phyloP scores from a whole-genome alignment of 2,888 invertebrate genomes.

The Pasiphila rectangulata region DNA sequence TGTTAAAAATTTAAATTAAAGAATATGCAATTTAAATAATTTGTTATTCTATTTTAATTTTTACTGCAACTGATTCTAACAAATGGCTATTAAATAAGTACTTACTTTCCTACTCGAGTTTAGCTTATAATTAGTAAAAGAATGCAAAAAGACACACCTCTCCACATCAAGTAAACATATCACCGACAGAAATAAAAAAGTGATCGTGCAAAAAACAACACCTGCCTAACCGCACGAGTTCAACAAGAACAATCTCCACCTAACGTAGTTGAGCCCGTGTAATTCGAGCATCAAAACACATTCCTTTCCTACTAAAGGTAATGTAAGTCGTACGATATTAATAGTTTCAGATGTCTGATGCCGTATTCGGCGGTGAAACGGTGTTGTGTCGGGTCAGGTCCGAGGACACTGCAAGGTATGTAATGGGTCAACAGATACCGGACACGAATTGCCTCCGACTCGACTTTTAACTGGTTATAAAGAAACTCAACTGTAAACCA shows the following conservation, averaged over 20 bases:
- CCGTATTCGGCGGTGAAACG: constrained; percentile 12
- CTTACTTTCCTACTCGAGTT: no score
- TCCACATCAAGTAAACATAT: no score
- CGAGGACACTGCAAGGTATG: not conserved
- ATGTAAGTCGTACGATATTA: constrained; percentile 7
- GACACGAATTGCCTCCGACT: not conserved
- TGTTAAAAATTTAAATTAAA: no score
- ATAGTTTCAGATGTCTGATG: constrained; percentile 10
- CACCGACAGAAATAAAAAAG: not conserved
- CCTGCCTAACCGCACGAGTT: constrained; percentile 1
- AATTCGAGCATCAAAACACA: constrained; percentile 7
- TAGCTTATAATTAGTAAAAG: no score
- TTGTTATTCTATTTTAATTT: no score
- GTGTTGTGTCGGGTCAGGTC: constrained; percentile 18
- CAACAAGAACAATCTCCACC: not conserved
- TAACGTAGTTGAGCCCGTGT: constrained; percentile 5
- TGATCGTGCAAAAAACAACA: not conserved
- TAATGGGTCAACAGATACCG: not conserved
- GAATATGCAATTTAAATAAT: no score
- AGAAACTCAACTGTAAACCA: not conserved
- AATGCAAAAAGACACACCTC: no score
- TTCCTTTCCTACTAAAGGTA: constrained; percentile 11
- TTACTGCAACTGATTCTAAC: no score
- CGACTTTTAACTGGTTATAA: not conserved
- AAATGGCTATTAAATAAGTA: no score